Evolutionary conservation across 2,888 invertebrate genomes (phyloP), one percentile per base, ranked within the genome.

Genomic region (Pseudococcus longispinus): DNA sequence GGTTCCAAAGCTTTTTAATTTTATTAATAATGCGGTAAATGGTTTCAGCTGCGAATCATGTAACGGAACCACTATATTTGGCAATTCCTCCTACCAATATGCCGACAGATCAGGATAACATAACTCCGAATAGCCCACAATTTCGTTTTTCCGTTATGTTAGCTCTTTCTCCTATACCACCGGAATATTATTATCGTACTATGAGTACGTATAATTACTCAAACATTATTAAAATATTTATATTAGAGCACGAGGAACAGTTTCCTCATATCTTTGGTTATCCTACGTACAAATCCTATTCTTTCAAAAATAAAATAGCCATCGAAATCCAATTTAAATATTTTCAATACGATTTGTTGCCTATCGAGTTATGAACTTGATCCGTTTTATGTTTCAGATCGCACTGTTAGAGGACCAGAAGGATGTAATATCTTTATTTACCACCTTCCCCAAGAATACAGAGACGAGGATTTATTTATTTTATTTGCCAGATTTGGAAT

Each of bases 391-490:
- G 88, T 89, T 88, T 88, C 94, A 96, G 97, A 97, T 92, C 97
- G 97, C 93, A 97, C 96, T 91, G 96, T 97, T 93, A 96, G 96
- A 91, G 99, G 99, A 91, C 99, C 99, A 90, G 99, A 99, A 93
- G 99, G 99, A 91, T 99, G 99, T 94, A 99, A 99, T 93, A 95
- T 99, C 90, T 99, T 99, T 94, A 99, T 99, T 93, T 99, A 99
- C 93, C 99, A 99, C 93, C 95, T 99, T 92, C 99, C 99, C 89
- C 99, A 99, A 93, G 99, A 99, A 93, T 99, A 99, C 91, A 99
- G 99, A 88, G 99, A 99, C 92, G 95, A 96, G 88, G 99, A 99
- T 92, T 94, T 99, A 91, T 98, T 98, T 95, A 98, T 99, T 93
- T 99, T 99, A 99, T 99, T 99, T 93, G 94, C 98, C 91, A 98